Conservation (phyloP, 2,113 vertebrate species). For the Laticauda colubrina region DNA sequence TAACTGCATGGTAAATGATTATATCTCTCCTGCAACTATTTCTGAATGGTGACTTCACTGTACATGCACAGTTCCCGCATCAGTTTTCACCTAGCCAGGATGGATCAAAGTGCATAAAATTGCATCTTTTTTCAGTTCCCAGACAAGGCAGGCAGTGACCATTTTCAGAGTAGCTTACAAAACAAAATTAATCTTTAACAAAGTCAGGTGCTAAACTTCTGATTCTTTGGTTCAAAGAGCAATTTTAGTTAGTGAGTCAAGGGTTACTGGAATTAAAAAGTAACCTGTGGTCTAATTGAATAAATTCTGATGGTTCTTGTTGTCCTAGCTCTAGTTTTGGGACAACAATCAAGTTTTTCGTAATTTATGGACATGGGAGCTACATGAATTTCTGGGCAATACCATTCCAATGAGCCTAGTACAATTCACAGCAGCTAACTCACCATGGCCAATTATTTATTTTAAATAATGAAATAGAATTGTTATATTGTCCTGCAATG, state of each 20-base stretch:
- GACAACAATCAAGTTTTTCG: no score
- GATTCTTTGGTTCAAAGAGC: neutral
- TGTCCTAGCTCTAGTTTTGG: neutral
- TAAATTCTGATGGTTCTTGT: neutral
- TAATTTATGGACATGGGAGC: no score
- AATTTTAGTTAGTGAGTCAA: neutral
- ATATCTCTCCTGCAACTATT: neutral
- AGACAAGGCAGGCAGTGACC: conserved; percentile 55
- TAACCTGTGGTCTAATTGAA: neutral
- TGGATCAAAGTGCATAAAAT: conserved; percentile 59
- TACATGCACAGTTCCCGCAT: conserved; percentile 61
- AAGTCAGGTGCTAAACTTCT: neutral
- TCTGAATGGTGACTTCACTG: neutral
- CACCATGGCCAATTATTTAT: no score
- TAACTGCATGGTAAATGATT: neutral
- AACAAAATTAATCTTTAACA: neutral
- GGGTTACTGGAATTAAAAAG: neutral
- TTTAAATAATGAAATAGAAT: no score
- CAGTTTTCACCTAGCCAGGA: conserved; percentile 68
- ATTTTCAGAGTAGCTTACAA: conserved; percentile 65
- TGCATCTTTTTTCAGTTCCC: conserved; percentile 44
- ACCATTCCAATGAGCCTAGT: no score
- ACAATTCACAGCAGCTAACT: no score
- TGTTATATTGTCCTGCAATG: no score
- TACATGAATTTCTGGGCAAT: no score